Conservation (phyloP, 2,797 vertebrate species). For the Potorous gilbertii region DNA sequence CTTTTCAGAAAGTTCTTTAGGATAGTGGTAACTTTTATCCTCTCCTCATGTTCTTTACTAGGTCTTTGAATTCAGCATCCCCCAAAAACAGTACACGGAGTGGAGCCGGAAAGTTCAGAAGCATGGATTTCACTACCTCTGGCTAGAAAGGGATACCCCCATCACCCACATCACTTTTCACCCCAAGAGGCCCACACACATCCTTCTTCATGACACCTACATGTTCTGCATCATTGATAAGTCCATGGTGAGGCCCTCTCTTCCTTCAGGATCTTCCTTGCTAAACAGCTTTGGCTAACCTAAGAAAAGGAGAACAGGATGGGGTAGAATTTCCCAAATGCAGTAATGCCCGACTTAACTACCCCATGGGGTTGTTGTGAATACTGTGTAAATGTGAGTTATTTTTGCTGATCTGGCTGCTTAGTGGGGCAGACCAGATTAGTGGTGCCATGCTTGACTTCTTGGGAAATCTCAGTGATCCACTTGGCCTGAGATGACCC, state of each 20-base stretch:
- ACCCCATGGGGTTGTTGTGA: not conserved
- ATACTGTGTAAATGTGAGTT: not conserved
- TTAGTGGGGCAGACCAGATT: conserved; percentile 26
- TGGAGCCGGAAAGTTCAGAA: conserved; percentile 93
- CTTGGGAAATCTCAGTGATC: not conserved
- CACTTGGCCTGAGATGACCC: not conserved
- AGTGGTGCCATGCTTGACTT: not conserved
- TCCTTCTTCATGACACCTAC: conserved; percentile 92
- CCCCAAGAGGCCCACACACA: conserved; percentile 86
- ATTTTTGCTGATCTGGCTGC: conserved; percentile 29
- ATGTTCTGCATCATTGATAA: conserved; percentile 97
- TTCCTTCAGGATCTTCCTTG: not conserved
- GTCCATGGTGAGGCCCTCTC: conserved; percentile 88
- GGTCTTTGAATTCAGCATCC: conserved; percentile 94
- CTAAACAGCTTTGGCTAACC: not conserved
- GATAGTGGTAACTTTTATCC: not conserved
- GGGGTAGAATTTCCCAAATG: not conserved
- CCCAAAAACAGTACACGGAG: conserved; percentile 89
- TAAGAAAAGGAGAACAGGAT: not conserved
- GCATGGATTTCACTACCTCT: conserved; percentile 89
- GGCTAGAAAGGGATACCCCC: conserved; percentile 92
- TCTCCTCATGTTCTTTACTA: conserved; percentile 67
- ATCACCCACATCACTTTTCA: conserved; percentile 92
- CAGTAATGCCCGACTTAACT: not conserved
- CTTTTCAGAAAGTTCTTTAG: not conserved